Evolutionary conservation across 1,140 invertebrate species (phyloP).

Genomic region (Steinernema khuongi): DNA sequence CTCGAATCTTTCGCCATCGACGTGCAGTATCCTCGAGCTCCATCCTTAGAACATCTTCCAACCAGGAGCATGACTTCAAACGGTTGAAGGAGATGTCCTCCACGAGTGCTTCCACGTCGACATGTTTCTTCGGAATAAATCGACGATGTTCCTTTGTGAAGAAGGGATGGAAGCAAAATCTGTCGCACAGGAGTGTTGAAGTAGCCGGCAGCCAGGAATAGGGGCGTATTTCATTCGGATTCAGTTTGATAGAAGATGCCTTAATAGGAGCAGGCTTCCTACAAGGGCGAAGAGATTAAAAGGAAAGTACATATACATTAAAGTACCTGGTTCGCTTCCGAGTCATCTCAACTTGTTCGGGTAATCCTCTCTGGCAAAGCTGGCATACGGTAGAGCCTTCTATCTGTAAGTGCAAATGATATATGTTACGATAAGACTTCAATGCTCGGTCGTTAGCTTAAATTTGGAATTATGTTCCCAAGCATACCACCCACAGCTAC

Average conservation of each 20-base stretch:
- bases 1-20: background rate
- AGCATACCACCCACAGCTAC: too few relatives aligned
- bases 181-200: background rate
- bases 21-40: background rate
- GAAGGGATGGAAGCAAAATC: background rate
- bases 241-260: background rate
- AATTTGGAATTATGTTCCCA: too few relatives aligned
- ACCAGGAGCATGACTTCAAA: background rate
- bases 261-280: background rate
- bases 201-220: background rate
- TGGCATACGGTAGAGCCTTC: too few relatives aligned
- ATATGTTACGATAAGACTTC: too few relatives aligned
- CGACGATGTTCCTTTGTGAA: background rate
- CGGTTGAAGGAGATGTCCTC: background rate
- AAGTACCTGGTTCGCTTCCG: too few relatives aligned
- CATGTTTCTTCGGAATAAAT: background rate
- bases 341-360: too few relatives aligned
- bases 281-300: too few relatives aligned
- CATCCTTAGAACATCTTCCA: background rate
- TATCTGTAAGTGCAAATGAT: too few relatives aligned
- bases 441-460: too few relatives aligned
- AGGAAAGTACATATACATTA: too few relatives aligned
- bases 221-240: background rate
- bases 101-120: background rate
- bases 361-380: too few relatives aligned